A percentile compares a stretch with the other conserved stretches of the same genome.
phyloP scores from a whole-genome alignment of 2,113 vertebrate genomes.

The Gavialis gangeticus region DNA sequence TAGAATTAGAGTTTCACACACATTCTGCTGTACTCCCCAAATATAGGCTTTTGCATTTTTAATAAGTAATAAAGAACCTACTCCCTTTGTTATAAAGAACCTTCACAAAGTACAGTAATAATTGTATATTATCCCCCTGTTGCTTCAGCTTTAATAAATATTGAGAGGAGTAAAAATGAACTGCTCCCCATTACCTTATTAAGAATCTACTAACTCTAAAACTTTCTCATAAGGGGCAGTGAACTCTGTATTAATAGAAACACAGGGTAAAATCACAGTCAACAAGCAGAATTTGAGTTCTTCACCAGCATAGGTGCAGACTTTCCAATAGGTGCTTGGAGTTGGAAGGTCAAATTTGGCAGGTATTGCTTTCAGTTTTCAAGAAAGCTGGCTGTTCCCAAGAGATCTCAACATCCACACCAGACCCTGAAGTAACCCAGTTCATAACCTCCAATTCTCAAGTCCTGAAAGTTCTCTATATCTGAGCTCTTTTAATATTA shows the following conservation, averaged over 20 bases:
- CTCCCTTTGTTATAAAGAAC: conserved; percentile 14
- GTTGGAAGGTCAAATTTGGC: not conserved
- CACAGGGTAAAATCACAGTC: not conserved
- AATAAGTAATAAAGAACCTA: conserved; percentile 42
- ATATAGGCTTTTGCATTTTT: conserved; percentile 39
- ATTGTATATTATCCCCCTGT: conserved; percentile 12
- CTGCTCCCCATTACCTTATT: not conserved
- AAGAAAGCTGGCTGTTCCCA: not conserved
- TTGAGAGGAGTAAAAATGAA: not conserved
- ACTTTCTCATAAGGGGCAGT: not conserved
- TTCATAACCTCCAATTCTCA: too few species aligned
- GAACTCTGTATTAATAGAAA: not conserved
- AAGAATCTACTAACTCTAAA: not conserved
- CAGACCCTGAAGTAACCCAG: not conserved
- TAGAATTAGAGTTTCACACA: conserved; percentile 57
- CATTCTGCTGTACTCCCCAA: conserved; percentile 40
- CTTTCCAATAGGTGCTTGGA: not conserved
- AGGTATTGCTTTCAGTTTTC: not conserved
- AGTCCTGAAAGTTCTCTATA: too few species aligned
- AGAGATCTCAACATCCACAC: not conserved
- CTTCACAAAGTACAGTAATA: conserved; percentile 28
- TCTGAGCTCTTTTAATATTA: not conserved
- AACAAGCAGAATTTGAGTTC: not conserved
- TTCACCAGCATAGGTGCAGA: not conserved
- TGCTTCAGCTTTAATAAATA: not conserved